Evolutionary conservation across 2,113 vertebrate species (phyloP), one percentile per base, ranked within the genome.

Genomic region (Hippolais icterina): DNA sequence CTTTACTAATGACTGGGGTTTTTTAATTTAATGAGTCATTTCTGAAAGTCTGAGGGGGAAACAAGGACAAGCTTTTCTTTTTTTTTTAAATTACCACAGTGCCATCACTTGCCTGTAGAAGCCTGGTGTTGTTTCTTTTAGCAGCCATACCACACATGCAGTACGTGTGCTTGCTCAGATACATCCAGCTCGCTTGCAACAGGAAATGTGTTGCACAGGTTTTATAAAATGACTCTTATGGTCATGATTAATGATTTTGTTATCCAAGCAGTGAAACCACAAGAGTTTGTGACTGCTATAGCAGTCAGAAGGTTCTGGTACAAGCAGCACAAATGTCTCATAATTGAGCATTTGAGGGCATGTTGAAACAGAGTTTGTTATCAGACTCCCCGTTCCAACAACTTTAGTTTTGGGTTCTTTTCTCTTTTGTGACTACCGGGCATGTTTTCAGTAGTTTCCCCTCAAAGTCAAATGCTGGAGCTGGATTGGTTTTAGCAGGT

Each of bases 1-100:
- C 90, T 96, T 94, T 86, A 70, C 60, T 96, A 96, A 96, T 83
- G 85, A 78, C 85, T 77, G 21, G 66, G 47, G 5, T 0, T 47
- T 96, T 95, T 86, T 78, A 86, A 94, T 96, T 93, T 88, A 93
- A 88, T 95, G 85, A 95, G 75, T 94, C 94, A 75, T 39, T 87
- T 96, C 71, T 85, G 64, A 65, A 94, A 94, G 83, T 93, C 82
- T 77, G 54, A 93, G 68, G 56, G 65, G 75, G 60, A 85, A 91
- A 66, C 44, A 68, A 44, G 47, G 85, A 63, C 68, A 19, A 31
- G 31, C 52, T 72, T 79, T 33, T 66, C 10, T 8, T 15, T 29
- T 56, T 61, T 5, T 79, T 31, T 4, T 3, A 50, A 50, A 71
- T 52, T 12, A 42, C 90, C 46, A 42, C 71, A 81, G 42, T 69